Evolutionary conservation across 2,113 vertebrate genomes (phyloP).

Genomic region (Mesitornis unicolor): DNA sequence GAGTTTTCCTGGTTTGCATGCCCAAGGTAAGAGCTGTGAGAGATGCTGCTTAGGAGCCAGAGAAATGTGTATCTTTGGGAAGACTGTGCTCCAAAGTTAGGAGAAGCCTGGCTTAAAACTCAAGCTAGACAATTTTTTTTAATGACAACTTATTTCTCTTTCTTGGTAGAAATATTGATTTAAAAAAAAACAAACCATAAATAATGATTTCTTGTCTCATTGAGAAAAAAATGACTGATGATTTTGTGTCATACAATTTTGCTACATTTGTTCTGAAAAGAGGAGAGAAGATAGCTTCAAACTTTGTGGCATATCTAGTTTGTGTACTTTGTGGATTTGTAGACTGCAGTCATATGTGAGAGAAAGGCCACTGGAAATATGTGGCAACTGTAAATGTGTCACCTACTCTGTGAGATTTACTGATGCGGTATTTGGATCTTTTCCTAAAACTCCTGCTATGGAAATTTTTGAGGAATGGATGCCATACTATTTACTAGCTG

Average conservation of each 20-base stretch:
- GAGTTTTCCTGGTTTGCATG: neutral
- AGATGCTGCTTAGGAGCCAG: neutral
- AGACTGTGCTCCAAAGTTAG: neutral
- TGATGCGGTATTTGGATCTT: conserved; percentile 5
- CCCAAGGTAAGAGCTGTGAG: neutral
- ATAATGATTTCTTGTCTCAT: neutral
- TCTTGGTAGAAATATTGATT: neutral
- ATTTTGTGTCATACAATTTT: neutral
- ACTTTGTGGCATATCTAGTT: neutral
- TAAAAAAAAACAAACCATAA: neutral
- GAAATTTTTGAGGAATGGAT: conserved; percentile 9
- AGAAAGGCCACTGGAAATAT: neutral
- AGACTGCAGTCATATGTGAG: neutral
- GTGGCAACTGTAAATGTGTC: neutral
- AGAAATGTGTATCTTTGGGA: neutral
- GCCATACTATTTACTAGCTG: neutral
- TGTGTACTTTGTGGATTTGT: neutral
- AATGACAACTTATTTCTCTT: neutral
- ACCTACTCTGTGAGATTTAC: neutral
- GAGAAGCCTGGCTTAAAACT: neutral
- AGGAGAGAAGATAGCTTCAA: neutral
- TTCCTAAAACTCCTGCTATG: conserved; percentile 5
- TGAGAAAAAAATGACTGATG: neutral
- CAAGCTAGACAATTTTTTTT: neutral
- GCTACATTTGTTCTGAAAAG: neutral